Evolutionary conservation across 2,797 vertebrate species (phyloP), one percentile per base, ranked within the genome.

Genomic region (Heliangelus exortis): DNA sequence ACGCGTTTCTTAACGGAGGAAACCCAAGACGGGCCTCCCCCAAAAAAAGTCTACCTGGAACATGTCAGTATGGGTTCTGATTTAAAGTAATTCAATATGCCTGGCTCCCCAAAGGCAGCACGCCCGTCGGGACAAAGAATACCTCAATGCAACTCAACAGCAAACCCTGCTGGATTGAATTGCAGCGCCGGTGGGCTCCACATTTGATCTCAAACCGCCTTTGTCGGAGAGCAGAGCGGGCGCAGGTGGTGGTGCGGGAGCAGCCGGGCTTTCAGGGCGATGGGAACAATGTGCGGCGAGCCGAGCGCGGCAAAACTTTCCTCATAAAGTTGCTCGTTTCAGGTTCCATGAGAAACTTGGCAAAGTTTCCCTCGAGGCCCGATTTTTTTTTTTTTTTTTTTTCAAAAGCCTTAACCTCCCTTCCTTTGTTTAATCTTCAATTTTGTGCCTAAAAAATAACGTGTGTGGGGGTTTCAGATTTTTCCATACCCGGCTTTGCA

Each of bases 81-180:
- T 89, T 85, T 84, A 89, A 94, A 92, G 89, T 89, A 85, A 77
- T 89, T 87, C 89, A 94, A 91, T 78, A 67, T 31, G 82, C 87
- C 68, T 41, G 72, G 78, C 87, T 93, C 82, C 87, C 93, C 89
- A 89, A 87, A 87, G 93, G 92, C 77, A 91, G 93, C 86, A 54
- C 9, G 62, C 80, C 89, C n/a, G 71, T 20, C 25, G 80, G 94
- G 95, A 96, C 74, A 93, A 91, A 79, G 71, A 95, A 86, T 58
- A 90, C 89, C 84, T 92, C 91, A 69, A 23, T 68, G 82, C 89
- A 95, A 90, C 95, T 95, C 87, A 88, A 91, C 87, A 95, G 94
- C 95, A 96, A 92, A 68, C 92, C 92, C 93, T 95, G 95, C 83
- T 90, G 89, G 95, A 94, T 82, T 88, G 28, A 72, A 86, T 21